A percentile compares a stretch with the other conserved stretches of the same genome.
Conservation (phyloP, 2,113 vertebrate genomes). For the Rhombomys opimus region DNA sequence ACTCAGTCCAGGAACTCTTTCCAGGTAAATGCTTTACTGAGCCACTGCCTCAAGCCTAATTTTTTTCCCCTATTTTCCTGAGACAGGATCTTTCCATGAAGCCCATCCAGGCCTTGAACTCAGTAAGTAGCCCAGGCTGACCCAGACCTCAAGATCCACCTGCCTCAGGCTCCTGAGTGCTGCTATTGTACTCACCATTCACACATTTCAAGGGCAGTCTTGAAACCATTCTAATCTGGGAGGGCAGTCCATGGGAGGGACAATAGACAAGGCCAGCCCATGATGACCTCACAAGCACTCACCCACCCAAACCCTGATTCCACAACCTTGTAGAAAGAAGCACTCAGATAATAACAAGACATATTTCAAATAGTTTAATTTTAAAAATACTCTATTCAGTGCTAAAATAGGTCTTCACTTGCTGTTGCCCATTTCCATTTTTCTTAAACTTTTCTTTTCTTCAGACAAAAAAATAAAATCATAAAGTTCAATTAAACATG, state of each 20-base stretch:
- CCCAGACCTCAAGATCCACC: not conserved
- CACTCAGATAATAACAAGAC: conserved; percentile 30
- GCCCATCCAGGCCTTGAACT: not conserved
- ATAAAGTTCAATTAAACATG: conserved; percentile 85
- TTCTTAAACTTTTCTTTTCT: conserved; percentile 80
- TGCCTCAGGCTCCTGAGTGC: not conserved
- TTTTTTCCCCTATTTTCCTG: not conserved
- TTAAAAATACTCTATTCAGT: conserved; percentile 91
- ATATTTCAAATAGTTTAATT: conserved; percentile 90
- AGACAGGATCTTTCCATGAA: not conserved
- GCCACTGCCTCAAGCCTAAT: not conserved
- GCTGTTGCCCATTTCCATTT: conserved; percentile 80
- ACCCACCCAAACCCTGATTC: not conserved
- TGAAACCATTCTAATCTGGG: not conserved
- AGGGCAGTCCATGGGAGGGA: not conserved
- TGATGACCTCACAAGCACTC: not conserved
- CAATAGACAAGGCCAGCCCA: not conserved
- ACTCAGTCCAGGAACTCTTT: too few relatives aligned
- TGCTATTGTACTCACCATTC: not conserved
- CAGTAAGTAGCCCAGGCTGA: not conserved
- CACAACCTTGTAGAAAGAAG: conserved; percentile 14
- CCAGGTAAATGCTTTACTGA: not conserved
- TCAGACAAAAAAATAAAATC: conserved; percentile 83
- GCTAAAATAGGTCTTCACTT: conserved; percentile 90
- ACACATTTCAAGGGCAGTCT: not conserved